A percentile compares a stretch with the other conserved stretches of the same genome.
Evolutionary conservation across 2,797 vertebrate species (phyloP).

Genomic region (Falco cherrug): DNA sequence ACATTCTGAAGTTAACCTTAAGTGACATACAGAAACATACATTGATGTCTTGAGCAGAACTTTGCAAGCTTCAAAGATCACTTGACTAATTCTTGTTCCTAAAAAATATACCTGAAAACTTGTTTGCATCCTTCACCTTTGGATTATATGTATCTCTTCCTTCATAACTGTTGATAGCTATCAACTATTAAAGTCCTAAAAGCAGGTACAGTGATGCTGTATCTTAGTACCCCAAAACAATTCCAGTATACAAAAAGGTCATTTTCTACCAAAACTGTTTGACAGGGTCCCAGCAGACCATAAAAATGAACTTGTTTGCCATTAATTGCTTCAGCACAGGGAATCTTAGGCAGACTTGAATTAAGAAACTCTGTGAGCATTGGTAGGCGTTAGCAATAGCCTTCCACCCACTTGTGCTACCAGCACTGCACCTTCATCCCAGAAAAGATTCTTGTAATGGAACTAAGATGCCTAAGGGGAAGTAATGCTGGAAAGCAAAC

Average conservation of each 20-base stretch:
- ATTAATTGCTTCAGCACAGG: neutral
- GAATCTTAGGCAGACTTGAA: neutral
- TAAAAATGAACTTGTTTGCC: neutral
- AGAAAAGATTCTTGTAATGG: neutral
- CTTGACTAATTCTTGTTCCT: neutral
- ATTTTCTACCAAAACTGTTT: neutral
- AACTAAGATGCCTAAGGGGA: neutral
- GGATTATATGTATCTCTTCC: neutral
- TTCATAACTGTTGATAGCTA: neutral
- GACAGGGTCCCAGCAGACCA: neutral
- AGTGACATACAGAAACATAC: neutral
- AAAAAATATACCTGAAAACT: neutral
- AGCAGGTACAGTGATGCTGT: neutral
- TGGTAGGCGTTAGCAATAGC: neutral
- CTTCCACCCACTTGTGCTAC: neutral
- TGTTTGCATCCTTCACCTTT: neutral
- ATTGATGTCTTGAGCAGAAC: neutral
- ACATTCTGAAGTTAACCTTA: neutral
- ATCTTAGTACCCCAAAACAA: neutral
- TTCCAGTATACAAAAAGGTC: rapidly evolving
- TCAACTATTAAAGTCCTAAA: neutral
- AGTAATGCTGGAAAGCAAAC: neutral
- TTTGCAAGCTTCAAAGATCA: neutral
- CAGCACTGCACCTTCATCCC: neutral
- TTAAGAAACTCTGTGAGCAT: neutral